Evolutionary conservation across 1,140 invertebrate genomes (phyloP).

Genomic region (Delia radicum): DNA sequence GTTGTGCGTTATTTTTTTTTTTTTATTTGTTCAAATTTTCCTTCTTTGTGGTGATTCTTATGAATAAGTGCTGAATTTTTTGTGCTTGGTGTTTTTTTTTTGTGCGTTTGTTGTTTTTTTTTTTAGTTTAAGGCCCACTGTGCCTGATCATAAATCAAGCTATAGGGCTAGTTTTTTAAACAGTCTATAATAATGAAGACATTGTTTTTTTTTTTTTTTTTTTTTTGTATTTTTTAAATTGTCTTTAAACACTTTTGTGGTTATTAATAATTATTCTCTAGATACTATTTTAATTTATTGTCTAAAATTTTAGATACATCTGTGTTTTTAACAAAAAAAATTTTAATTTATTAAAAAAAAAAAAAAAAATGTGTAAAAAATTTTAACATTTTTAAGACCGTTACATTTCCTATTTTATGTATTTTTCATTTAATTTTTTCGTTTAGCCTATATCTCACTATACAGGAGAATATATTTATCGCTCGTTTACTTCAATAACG

Average conservation of each 20-base stretch:
- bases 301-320: not conserved
- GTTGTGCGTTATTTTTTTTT: conserved; percentile 8
- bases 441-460: too few relatives aligned
- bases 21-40: not conserved
- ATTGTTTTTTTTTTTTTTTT: not conserved
- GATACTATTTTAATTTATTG: not conserved
- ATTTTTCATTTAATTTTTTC: too few relatives aligned
- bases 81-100: not conserved
- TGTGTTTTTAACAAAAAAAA: not conserved
- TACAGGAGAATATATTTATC: too few relatives aligned
- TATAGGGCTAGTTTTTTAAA: not conserved
- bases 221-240: not conserved
- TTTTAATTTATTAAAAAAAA: not conserved
- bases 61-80: not conserved
- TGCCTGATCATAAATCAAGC: conserved; percentile 14
- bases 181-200: not conserved
- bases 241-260: not conserved
- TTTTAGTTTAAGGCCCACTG: conserved; percentile 17
- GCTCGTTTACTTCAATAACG: too few relatives aligned
- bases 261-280: not conserved
- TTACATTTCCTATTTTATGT: too few relatives aligned
- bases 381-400: too few relatives aligned
- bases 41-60: not conserved
- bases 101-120: not conserved
- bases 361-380: not conserved